phyloP scores from a whole-genome alignment of 1,140 invertebrate genomes.

The Orius insidiosus region DNA sequence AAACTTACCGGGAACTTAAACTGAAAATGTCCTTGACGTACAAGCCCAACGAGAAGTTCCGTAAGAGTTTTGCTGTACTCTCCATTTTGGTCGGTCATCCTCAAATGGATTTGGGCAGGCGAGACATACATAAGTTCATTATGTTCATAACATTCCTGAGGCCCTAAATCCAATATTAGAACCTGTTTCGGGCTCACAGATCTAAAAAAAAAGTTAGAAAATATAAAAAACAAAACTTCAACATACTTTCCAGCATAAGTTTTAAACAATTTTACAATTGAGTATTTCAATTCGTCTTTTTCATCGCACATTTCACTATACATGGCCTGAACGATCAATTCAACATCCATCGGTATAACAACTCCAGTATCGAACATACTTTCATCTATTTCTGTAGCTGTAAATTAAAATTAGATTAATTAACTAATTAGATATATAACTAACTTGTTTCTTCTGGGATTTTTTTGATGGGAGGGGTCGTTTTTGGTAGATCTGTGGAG shows the following conservation, averaged over 20 bases:
- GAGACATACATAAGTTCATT: background rate
- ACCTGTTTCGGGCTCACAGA: conserved; percentile 5
- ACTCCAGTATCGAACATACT: conserved; percentile 5
- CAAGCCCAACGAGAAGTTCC: conserved; percentile 1
- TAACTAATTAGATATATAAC: too few relatives aligned
- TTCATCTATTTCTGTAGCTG: background rate
- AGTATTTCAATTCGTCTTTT: conserved; percentile 6
- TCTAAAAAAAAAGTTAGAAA: background rate
- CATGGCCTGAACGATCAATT: conserved; percentile 5
- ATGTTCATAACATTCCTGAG: background rate
- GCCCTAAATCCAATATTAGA: conserved; percentile 1
- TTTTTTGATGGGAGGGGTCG: background rate
- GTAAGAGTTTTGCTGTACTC: conserved; percentile 6
- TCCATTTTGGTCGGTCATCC: conserved; percentile 8
- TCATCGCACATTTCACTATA: conserved; percentile 7
- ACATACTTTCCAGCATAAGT: conserved; percentile 5
- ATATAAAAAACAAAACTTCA: background rate
- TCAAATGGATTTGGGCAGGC: conserved; percentile 4
- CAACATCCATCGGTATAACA: background rate
- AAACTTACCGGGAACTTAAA: conserved; percentile 12
- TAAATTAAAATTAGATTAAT: background rate
- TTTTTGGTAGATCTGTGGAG: background rate
- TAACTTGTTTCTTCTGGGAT: background rate
- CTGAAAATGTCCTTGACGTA: conserved; percentile 1
- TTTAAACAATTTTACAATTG: conserved; percentile 7